These are phyloP conservation scores for Molorchus minor DNA, from an alignment of 2,888 invertebrate genomes.

Conservation along the genomic window DNA sequence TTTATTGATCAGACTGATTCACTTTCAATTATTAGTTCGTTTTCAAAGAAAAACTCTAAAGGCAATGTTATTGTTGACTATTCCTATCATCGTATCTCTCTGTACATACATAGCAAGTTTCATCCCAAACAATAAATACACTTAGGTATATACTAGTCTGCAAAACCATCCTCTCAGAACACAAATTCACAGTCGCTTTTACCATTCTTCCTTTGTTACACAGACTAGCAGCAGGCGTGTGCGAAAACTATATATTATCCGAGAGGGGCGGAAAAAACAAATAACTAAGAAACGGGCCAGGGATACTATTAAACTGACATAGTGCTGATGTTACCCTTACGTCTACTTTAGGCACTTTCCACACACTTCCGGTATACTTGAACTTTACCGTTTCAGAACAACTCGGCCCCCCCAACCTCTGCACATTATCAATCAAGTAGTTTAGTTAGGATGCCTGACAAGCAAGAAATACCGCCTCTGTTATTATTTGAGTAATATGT, in stretches of 20 bases:
- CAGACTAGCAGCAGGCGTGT: constrained; percentile 52
- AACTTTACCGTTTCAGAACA: constrained; percentile 15
- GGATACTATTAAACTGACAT: constrained; percentile 52
- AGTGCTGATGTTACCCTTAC: constrained; percentile 48
- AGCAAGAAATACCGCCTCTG: not conserved
- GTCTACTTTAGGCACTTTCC: constrained; percentile 16
- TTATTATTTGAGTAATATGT: no score
- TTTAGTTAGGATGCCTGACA: not conserved
- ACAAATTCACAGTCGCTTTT: no score
- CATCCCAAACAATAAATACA: no score
- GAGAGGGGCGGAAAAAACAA: constrained; percentile 50
- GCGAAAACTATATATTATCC: constrained; percentile 50
- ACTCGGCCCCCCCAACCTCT: not conserved
- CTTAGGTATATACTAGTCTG: no score
- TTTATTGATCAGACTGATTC: no score
- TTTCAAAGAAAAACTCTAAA: no score
- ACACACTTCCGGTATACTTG: constrained; percentile 24
- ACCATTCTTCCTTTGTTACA: no score
- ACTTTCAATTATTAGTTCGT: no score
- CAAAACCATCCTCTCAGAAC: no score
- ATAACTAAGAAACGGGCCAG: constrained; percentile 50
- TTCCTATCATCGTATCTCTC: no score
- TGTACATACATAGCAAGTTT: no score
- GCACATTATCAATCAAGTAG: constrained; percentile 2
- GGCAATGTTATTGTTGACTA: no score